phyloP scores from a whole-genome alignment of 2,797 vertebrate genomes.

The Acanthurus leucopareius region DNA sequence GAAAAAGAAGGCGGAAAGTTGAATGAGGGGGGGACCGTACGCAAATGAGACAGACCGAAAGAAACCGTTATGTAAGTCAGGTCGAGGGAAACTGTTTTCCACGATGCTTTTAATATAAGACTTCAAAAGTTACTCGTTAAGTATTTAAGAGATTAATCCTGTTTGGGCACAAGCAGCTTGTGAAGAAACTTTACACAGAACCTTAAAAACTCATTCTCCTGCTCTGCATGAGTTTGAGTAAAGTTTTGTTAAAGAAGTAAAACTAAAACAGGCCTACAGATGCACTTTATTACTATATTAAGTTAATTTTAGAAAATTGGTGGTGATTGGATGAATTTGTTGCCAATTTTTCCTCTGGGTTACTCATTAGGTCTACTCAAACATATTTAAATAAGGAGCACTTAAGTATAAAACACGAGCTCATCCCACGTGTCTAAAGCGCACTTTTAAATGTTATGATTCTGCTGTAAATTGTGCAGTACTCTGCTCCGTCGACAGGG shows the following conservation, averaged over 20 bases:
- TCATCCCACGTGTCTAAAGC: background rate
- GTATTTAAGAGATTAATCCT: background rate
- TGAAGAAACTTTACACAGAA: background rate
- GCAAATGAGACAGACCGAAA: conserved; percentile 33
- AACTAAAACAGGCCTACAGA: background rate
- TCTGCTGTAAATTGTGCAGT: background rate
- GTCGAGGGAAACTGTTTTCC: background rate
- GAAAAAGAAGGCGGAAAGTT: conserved; percentile 65
- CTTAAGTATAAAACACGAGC: background rate
- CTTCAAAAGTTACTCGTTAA: conserved; percentile 7
- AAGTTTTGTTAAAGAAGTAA: conserved; percentile 4
- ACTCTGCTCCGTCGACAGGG: conserved; percentile 51
- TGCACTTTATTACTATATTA: too few species aligned
- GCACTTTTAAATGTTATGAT: background rate
- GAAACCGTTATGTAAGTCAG: conserved; percentile 50
- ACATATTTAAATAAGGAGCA: background rate
- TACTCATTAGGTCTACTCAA: too few species aligned
- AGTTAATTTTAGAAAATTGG: background rate
- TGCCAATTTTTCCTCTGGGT: background rate
- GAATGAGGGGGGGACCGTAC: background rate
- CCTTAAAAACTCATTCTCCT: background rate
- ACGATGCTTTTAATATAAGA: background rate
- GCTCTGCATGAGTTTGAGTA: background rate
- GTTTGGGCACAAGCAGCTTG: conserved; percentile 3
- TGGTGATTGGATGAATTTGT: background rate